Percentiles rank a stretch among this genome's conserved stretches.
phyloP scores from a whole-genome alignment of 2,797 vertebrate genomes.

The Rhinoraja longicauda region DNA sequence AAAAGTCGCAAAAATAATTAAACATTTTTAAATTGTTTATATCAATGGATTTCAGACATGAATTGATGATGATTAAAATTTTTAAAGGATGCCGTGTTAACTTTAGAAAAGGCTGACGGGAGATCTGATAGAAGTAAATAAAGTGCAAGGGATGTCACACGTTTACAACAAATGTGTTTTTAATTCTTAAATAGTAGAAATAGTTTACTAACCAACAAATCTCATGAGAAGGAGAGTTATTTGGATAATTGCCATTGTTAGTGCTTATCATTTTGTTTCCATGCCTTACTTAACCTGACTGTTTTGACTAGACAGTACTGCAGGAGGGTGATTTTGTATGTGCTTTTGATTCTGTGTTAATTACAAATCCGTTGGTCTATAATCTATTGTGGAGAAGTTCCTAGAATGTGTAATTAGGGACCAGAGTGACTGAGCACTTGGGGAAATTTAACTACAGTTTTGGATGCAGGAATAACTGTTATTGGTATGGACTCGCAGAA shows the following conservation, averaged over 20 bases:
- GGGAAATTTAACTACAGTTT: background rate
- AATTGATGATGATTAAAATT: background rate
- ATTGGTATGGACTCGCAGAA: background rate
- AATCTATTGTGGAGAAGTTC: background rate
- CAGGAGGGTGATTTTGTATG: background rate
- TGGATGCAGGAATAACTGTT: background rate
- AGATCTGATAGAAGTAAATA: too few relatives aligned
- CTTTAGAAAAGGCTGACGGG: too few relatives aligned
- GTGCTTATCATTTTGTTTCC: background rate
- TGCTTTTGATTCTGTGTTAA: background rate
- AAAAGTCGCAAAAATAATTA: background rate
- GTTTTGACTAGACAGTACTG: slow-evolving; percentile 3
- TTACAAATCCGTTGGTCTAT: background rate
- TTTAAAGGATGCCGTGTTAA: background rate
- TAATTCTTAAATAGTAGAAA: background rate
- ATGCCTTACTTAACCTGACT: background rate
- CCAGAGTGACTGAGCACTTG: background rate
- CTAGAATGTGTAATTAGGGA: background rate
- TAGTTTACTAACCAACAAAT: background rate
- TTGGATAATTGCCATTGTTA: background rate
- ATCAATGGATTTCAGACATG: background rate
- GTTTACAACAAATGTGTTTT: background rate
- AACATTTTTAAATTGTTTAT: background rate
- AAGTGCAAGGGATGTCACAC: background rate
- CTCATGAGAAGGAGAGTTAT: background rate